Conservation (phyloP, 1,140 invertebrate genomes). For the Trachymyrmex cornetzi region DNA sequence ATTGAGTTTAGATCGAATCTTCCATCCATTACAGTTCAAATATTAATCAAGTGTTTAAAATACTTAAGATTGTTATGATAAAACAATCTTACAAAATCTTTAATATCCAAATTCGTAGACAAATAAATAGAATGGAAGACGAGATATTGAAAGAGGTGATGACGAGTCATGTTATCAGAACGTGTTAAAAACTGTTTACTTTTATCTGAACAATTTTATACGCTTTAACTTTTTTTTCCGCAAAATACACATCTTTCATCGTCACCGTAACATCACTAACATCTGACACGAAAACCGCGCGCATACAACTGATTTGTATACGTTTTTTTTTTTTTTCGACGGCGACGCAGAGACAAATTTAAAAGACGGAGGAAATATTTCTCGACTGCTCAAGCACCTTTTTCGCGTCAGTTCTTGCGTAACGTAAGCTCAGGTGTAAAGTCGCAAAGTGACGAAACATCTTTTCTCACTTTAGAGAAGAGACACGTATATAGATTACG, state of each 20-base stretch:
- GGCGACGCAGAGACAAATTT: constrained; percentile 11
- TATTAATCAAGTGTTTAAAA: too few relatives aligned
- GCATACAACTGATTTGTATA: background rate
- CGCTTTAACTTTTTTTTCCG: background rate
- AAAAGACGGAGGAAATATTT: background rate
- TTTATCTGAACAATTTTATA: background rate
- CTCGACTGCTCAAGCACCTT: background rate
- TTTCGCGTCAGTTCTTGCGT: background rate
- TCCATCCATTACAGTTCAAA: too few relatives aligned
- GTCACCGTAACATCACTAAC: background rate
- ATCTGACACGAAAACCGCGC: background rate
- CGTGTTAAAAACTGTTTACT: background rate
- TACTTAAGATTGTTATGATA: too few relatives aligned
- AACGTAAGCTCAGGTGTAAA: constrained; percentile 23
- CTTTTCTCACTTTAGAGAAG: constrained; percentile 26
- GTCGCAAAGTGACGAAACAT: constrained; percentile 47
- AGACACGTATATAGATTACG: constrained; percentile 45
- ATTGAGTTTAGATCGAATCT: too few relatives aligned
- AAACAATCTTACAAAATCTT: too few relatives aligned
- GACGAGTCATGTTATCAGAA: too few relatives aligned
- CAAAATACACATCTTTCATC: background rate
- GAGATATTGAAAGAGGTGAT: too few relatives aligned
- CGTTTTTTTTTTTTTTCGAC: background rate
- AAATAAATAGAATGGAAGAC: too few relatives aligned
- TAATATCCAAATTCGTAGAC: too few relatives aligned